A percentile compares a stretch with the other conserved stretches of the same genome.
These are phyloP conservation scores for Zenarchopterus dispar DNA, from an alignment of 2,797 vertebrate genomes.

Conservation along the genomic window DNA sequence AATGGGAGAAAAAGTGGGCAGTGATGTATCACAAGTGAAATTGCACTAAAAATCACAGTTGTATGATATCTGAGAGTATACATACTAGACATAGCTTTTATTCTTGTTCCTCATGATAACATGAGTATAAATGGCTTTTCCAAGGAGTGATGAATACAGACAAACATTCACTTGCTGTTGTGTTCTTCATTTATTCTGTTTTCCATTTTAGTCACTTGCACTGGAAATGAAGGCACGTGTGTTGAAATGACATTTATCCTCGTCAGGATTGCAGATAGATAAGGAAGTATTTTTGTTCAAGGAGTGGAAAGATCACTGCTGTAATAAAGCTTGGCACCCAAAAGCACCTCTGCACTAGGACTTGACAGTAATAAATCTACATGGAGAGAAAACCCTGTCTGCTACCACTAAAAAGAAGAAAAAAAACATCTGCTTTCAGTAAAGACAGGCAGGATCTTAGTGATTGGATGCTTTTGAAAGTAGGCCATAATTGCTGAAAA, in stretches of 20 bases:
- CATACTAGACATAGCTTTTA: constrained; percentile 71
- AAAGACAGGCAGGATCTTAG: constrained; percentile 19
- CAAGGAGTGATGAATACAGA: constrained; percentile 68
- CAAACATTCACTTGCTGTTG: constrained; percentile 69
- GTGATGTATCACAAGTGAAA: constrained; percentile 71
- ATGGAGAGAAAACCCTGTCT: not conserved
- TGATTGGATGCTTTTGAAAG: constrained; percentile 60
- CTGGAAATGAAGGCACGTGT: constrained; percentile 79
- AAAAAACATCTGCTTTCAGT: constrained; percentile 7
- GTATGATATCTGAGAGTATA: constrained; percentile 69
- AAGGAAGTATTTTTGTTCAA: constrained; percentile 64
- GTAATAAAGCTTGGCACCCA: constrained; percentile 54
- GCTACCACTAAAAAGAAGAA: not conserved
- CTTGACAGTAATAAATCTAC: not conserved
- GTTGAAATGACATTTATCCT: constrained; percentile 65
- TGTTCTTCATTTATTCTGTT: constrained; percentile 71
- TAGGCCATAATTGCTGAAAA: constrained; percentile 46
- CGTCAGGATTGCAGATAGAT: constrained; percentile 69
- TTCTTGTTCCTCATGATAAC: constrained; percentile 70
- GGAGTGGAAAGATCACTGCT: constrained; percentile 60
- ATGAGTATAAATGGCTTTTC: constrained; percentile 69
- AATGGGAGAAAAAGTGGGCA: constrained; percentile 37
- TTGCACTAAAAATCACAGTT: constrained; percentile 80
- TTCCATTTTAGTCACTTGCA: constrained; percentile 78
- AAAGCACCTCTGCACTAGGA: constrained; percentile 53